phyloP scores from a whole-genome alignment of 2,797 vertebrate genomes.

The Orestias chungarensis region DNA sequence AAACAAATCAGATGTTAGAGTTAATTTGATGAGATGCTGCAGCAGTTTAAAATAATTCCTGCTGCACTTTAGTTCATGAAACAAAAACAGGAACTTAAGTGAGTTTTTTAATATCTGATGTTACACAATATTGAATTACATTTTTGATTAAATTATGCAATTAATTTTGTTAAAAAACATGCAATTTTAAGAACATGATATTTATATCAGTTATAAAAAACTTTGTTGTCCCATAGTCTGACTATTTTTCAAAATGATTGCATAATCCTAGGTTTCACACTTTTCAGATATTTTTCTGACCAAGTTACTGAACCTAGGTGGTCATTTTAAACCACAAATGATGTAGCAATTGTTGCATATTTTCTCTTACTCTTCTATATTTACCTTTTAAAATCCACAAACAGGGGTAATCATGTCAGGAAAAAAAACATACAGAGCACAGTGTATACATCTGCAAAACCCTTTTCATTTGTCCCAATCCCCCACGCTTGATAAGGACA shows the following conservation, averaged over 20 bases:
- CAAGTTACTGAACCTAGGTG: constrained; percentile 33
- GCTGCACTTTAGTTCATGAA: neutral
- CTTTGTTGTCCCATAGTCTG: neutral
- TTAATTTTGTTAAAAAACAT: too few relatives aligned
- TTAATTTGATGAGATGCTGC: neutral
- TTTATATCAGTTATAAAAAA: too few relatives aligned
- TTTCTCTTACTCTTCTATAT: constrained; percentile 33
- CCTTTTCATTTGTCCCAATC: constrained; percentile 48
- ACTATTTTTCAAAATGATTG: too few relatives aligned
- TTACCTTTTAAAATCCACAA: constrained; percentile 51
- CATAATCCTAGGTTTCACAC: constrained; percentile 30
- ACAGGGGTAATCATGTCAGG: constrained; percentile 36
- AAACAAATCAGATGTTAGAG: neutral
- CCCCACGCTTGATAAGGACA: constrained; percentile 20
- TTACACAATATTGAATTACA: too few relatives aligned
- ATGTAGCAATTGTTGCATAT: constrained; percentile 31
- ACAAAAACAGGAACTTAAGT: neutral
- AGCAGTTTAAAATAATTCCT: neutral
- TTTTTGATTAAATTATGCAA: too few relatives aligned
- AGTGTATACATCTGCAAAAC: constrained; percentile 36
- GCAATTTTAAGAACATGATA: too few relatives aligned
- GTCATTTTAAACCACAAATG: constrained; percentile 24
- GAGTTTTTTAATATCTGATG: neutral
- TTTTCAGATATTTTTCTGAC: constrained; percentile 46
- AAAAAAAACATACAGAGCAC: constrained; percentile 50